Base-by-base conservation (phyloP, 2,888 invertebrate species). In the Congeria kusceri region DNA sequence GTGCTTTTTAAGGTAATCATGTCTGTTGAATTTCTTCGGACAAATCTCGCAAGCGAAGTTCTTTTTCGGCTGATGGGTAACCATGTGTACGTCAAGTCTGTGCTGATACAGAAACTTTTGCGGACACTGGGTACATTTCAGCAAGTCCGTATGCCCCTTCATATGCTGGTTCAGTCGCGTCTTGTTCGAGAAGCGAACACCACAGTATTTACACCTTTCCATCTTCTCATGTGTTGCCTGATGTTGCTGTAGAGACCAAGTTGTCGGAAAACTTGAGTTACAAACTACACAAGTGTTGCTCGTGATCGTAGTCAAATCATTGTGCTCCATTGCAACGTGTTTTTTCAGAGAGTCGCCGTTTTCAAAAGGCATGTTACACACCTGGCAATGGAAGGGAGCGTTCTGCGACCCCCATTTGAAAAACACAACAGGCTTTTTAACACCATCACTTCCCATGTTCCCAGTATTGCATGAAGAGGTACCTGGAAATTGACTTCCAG, bases 321-420 rank as follows among this genome's bases (percentile, higher is more conserved):
- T 5, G 1, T 47, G 61, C 47, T 81, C 77, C 58, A 75, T 72
- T 15, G 47, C 47, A 7, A 67, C 58, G 57, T 81, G 75, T 18
- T 57, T 39, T 25, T 72, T 65, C 28, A 81, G 25, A n/a, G 58
- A 56, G 2, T 47, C 61, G 9, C 74, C 77, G 23, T 67, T 71
- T 32, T 62, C 61, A 56, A 81, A 81, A 1, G 75, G 53, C 71
- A 75, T 74, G 61, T 81, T 77, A 66, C 81, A 81, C 11, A 75
- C 56, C 32, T 81, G 81, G 32, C 81, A 81, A n/a, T 71, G 67
- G 25, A 77, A 81, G 0, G 77, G 77, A 58, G 74, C 71, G 44
- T 61, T 66, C 5, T 63, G 20, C 1, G 72, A 46, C n/a, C 75
- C 81, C 74, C 77, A 77, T 65, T 80, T 80, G 23, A 80, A 80